Base-by-base conservation (phyloP, 2,113 vertebrate genomes). In the Periophthalmus modestus region DNA sequence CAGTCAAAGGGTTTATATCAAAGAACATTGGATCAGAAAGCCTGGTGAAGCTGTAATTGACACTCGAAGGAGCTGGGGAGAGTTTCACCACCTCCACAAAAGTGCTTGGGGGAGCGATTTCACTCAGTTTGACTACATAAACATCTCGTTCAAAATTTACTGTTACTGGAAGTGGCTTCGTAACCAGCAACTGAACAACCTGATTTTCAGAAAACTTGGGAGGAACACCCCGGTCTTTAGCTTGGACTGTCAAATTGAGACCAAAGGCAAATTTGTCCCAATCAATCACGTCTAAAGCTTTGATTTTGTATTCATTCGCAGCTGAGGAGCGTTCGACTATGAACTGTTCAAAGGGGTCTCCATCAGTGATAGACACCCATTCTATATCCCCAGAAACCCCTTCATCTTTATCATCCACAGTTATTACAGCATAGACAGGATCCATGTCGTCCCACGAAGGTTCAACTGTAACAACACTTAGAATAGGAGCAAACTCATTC, bases 331-430 rank as follows among this genome's bases (percentile, higher is more conserved):
- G 95, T 65, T 94, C 93, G 79, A 99, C 86, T 61, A 93, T 87
- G 90, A 99, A 99, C 68, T 96, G 95, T 66, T 96, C 96, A 34
- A 94, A 80, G 0, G 94, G 93, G 86, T 99, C 97, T 75, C 97
- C 97, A 43, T 95, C 94, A 71, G 96, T 94, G 33, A 99, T 96
- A 54, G 95, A 93, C 82, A 98, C 92, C 83, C 96, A 96, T 61
- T 98, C 97, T 36, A 99, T 97, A 82, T 97, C 95, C 69, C 97
- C 98, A 72, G 96, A 95, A 66, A 94, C 80, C 28, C 98, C 98
- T 72, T 97, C 97, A 68, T 99, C 98, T n/a, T 92, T 82, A 83
- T 99, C 98, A 1, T 97, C 95, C 5, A 96, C 92, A 0, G 94
- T 96, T 75, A 98, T 83, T 76, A 95, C 80, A 4, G 94, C 97